Base-by-base conservation (phyloP, 2,888 invertebrate species). In the Melieria picta region DNA sequence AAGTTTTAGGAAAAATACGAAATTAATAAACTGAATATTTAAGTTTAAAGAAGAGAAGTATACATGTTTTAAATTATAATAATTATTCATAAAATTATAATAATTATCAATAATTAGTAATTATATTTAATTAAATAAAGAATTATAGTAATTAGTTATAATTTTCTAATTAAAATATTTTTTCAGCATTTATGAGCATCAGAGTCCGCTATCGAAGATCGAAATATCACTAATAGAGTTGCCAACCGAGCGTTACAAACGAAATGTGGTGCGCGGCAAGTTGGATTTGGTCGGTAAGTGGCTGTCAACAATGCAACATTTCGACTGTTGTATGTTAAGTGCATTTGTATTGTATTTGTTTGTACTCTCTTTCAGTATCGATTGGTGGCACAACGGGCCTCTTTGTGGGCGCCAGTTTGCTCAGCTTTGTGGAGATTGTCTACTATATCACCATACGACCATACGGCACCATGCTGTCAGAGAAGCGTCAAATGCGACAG, bases 201-300 rank as follows among this genome's bases (percentile, higher is more conserved):
- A 82, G 65, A 80, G 74, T 69, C 80, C 85, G 0, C 75, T 83
- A 10, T 83, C 90, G 0, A 87, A 86, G 11, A 89, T 93, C 0
- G 89, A 91, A 76, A 88, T 94, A 63, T 89, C 89, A 7, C 83
- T 94, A 46, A 89, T 91, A 5, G 88, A 90, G 72, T 84, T 93
- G 65, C 94, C 94, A 0, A 91, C 90, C 11, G 91, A 93, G 80
- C 88, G 92, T 7, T 93, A 91, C 80, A 90, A 92, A 77, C 88
- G 94, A 73, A 93, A 92, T 80, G 91, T 94, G 5, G 91, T 93
- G 0, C 89, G 92, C 74, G 93, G 92, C 47, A 89, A 90, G 72
- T 84, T 94, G 75, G 93, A 94, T 87, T 88, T 94, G 83, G 92
- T 93, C 1, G 93, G 93, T 93, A 82, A 86, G 89, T 84, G 9